Evolutionary conservation across 1,140 invertebrate species (phyloP).

Genomic region (Aphidius ervi): DNA sequence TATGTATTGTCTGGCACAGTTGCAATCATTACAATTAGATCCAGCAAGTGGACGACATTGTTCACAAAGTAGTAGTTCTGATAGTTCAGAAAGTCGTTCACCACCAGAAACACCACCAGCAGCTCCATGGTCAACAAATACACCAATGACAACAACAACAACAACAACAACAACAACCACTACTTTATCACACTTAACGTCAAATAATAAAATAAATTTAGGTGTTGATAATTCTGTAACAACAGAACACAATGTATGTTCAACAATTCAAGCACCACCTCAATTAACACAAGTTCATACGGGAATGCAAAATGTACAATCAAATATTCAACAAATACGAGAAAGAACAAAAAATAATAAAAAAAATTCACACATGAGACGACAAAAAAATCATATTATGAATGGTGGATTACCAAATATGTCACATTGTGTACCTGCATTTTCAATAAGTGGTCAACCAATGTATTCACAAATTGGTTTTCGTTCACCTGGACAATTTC

Average conservation of each 20-base stretch:
- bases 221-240: conserved; percentile 2
- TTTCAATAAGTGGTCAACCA: conserved; percentile 37
- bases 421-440: conserved; percentile 38
- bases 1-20: conserved; percentile 47
- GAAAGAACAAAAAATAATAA: conserved; percentile 35
- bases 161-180: conserved; percentile 2
- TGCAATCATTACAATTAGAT: conserved; percentile 51
- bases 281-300: conserved; percentile 20
- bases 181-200: neutral
- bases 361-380: conserved; percentile 43
- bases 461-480: conserved; percentile 42
- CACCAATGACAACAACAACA: conserved; percentile 9
- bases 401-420: conserved; percentile 39
- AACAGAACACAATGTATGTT: conserved; percentile 2
- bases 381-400: conserved; percentile 48
- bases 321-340: conserved; percentile 30
- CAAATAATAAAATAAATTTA: neutral
- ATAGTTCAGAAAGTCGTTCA: conserved; percentile 56
- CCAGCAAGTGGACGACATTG: conserved; percentile 51
- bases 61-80: conserved; percentile 60
- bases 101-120: conserved; percentile 61
- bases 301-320: conserved; percentile 20
- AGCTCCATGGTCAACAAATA: conserved; percentile 35
- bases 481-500: conserved; percentile 48
- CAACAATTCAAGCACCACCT: conserved; percentile 15